phyloP scores from a whole-genome alignment of 2,888 invertebrate genomes.

The Xestia xanthographa region DNA sequence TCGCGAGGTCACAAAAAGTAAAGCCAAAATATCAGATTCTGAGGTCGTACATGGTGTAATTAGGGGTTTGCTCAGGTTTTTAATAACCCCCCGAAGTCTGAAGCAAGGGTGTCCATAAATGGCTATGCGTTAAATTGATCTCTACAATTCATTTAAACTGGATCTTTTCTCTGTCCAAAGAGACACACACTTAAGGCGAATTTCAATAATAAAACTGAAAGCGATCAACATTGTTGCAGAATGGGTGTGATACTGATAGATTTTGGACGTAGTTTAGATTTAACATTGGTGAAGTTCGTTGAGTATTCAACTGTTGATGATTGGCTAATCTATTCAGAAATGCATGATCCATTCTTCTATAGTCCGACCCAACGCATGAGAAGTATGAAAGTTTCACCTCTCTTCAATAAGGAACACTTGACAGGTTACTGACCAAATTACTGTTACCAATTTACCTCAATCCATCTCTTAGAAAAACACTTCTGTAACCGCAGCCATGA shows the following conservation, averaged over 20 bases:
- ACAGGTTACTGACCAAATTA: neutral
- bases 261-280: neutral
- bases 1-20: slow-evolving; percentile 7
- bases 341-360: neutral
- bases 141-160: neutral
- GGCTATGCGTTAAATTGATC: neutral
- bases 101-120: neutral
- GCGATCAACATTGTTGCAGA: neutral
- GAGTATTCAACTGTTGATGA: neutral
- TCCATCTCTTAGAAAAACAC: neutral
- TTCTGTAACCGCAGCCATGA: neutral
- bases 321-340: neutral
- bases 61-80: neutral
- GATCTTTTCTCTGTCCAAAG: neutral
- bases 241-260: neutral
- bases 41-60: neutral
- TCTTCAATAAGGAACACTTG: no score
- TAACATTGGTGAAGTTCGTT: neutral
- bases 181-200: no score
- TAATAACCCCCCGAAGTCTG: neutral
- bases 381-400: neutral
- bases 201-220: neutral
- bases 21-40: neutral
- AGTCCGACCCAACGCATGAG: neutral
- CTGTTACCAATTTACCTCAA: neutral